These are phyloP conservation scores for Dilophus febrilis DNA, from an alignment of 2,888 invertebrate species.

Conservation along the genomic window DNA sequence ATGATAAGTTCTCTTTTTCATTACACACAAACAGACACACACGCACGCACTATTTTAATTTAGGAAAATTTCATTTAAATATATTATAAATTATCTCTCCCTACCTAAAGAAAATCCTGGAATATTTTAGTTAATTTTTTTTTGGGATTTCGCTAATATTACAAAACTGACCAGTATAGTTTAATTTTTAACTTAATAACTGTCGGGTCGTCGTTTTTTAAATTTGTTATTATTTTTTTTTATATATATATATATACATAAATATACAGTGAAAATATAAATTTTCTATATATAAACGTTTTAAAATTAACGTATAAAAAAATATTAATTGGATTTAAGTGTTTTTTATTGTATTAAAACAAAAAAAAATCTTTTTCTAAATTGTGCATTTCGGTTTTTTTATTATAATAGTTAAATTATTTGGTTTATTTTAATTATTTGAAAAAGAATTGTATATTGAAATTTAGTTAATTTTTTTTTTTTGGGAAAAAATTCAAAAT, in stretches of 20 bases:
- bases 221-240: background rate
- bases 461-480: no score
- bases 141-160: slow-evolving; percentile 2
- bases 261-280: background rate
- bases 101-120: slow-evolving; percentile 1
- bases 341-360: background rate
- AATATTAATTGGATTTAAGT: background rate
- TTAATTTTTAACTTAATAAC: background rate
- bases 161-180: background rate
- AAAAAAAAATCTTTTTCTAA: no score
- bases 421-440: no score
- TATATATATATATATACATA: background rate
- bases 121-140: no score
- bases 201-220: slow-evolving; percentile 1
- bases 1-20: no score
- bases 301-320: background rate
- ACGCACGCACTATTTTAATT: background rate
- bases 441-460: no score
- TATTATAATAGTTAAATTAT: no score
- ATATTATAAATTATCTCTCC: slow-evolving; percentile 1
- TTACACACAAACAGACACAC: background rate
- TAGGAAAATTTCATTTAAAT: background rate
- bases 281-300: background rate
- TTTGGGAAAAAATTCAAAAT: no score
- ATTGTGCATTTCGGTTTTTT: no score